Conservation (phyloP, 2,113 vertebrate genomes). For the Mandrillus leucophaeus region DNA sequence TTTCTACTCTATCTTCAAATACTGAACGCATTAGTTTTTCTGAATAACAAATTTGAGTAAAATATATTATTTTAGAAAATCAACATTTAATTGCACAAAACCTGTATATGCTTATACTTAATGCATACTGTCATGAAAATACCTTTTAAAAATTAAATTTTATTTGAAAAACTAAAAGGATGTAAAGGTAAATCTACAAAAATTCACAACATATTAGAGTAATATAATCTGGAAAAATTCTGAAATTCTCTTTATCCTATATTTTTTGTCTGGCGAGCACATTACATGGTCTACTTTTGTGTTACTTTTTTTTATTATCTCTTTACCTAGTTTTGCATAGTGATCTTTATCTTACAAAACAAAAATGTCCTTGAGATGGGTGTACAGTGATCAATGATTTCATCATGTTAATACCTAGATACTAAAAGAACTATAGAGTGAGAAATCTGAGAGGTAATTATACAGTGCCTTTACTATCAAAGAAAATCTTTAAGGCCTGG, state of each 20-base stretch:
- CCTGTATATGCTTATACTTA: not conserved
- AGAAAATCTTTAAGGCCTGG: not conserved
- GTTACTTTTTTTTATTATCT: not conserved
- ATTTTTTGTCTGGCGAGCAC: not conserved
- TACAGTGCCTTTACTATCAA: not conserved
- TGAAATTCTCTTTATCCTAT: not conserved
- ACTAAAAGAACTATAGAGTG: not conserved
- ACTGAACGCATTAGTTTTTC: not conserved
- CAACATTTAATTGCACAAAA: not conserved
- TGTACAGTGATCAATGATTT: not conserved
- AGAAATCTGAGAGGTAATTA: not conserved
- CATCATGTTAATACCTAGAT: not conserved
- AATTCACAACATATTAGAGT: not conserved
- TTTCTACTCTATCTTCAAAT: not conserved
- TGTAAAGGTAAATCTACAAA: not conserved
- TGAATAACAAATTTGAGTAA: not conserved
- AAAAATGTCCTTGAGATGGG: not conserved
- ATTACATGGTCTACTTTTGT: not conserved
- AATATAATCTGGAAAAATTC: not conserved
- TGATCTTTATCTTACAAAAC: not conserved
- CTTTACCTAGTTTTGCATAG: not conserved
- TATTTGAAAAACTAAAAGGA: not conserved
- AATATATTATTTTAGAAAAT: not conserved
- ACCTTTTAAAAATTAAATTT: not conserved
- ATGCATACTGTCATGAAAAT: not conserved